Base-by-base conservation (phyloP, 2,797 vertebrate genomes). In the Gila robusta region DNA sequence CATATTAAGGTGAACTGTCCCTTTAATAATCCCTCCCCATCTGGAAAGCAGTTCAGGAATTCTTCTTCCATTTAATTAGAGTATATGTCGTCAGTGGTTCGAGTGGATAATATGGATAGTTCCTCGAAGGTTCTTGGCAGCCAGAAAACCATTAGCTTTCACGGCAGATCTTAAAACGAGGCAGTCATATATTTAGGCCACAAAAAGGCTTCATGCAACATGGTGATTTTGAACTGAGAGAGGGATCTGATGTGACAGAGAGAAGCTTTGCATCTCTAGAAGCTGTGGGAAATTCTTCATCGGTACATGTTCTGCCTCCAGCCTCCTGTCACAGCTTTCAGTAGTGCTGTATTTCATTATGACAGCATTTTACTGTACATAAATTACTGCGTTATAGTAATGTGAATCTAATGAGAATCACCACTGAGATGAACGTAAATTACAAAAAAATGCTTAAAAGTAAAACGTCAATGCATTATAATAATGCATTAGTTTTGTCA, bases 121-220 rank as follows among this genome's bases (percentile, higher is more conserved):
- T 59, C 69, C n/a, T 82, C 26, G n/a, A 82, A 82, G 81, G 49
- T 54, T 44, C 52, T 82, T 82, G 81, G 52, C 69, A 59, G 69
- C 49, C 11, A 56, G 52, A 82, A 72, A n/a, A 72, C 69, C 17
- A 44, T 72, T 44, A 59, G 37, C 23, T 41, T 82, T 28, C n/a
- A 28, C 11, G 9, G 69, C 67, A 44, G 69, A 72, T 72, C n/a
- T 77, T 23, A 56, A 77, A 37, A 7, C 56, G 69, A 72, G 6
- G 47, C 79, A 54, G 23, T 56, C 14, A 19, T 19, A 16, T 64
- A 52, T 69, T 52, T 47, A 74, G 26, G 16, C 67, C 67, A 56
- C 21, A 41, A 71, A 82, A 56, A 37, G 32, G 21, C 32, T 37
- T 54, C 8, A 23, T 39, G 32, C 4, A 23, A 23, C 67, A 2